These are phyloP conservation scores for Oppia nitens DNA, from an alignment of 1,140 invertebrate species.

Conservation along the genomic window DNA sequence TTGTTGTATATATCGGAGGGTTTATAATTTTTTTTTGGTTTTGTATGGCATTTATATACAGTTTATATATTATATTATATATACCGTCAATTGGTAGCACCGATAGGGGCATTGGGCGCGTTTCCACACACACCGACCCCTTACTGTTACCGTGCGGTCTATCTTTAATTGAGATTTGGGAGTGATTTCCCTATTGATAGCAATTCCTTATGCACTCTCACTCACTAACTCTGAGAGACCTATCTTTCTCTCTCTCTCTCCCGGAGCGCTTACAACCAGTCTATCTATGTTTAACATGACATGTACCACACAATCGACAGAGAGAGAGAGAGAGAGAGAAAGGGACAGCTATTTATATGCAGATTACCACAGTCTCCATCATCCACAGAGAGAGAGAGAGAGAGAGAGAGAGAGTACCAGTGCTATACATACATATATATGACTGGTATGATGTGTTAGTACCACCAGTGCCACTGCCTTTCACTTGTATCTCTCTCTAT, in stretches of 20 bases:
- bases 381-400: slow-evolving; percentile 16
- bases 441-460: no score
- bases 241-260: not conserved
- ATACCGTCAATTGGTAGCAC: no score
- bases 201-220: no score
- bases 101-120: not conserved
- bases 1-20: no score
- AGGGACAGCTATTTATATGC: slow-evolving; percentile 3
- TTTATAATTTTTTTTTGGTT: no score
- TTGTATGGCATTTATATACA: no score
- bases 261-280: not conserved
- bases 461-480: no score
- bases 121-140: not conserved
- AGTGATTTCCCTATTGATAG: not conserved
- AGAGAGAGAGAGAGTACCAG: slow-evolving; percentile 13
- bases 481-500: no score
- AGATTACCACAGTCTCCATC: not conserved
- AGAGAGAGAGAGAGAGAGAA: no score
- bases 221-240: no score
- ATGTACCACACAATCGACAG: slow-evolving; percentile 1
- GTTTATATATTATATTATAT: no score
- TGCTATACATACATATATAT: no score
- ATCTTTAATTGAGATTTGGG: not conserved
- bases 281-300: slow-evolving; percentile 3
- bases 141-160: not conserved